Evolutionary conservation across 2,113 vertebrate species (phyloP), one percentile per base, ranked within the genome.

Genomic region (Indicator maculatus): DNA sequence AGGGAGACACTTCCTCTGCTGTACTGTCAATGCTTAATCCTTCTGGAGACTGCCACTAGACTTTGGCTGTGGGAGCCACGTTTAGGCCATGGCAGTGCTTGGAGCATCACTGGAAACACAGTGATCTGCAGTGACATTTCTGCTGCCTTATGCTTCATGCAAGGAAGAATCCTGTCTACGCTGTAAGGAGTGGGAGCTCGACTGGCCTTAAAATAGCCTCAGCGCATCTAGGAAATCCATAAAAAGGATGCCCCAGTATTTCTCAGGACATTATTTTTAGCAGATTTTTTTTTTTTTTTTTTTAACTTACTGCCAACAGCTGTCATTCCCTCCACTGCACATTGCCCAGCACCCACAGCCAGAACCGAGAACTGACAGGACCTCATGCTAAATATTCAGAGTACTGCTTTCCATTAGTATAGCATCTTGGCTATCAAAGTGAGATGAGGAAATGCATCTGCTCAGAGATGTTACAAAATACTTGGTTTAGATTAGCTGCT

Each of bases 171-270:
- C 39, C 36, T 87, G 74, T 79, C 92, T 53, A 72, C 9, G 23
- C 18, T 56, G 16, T 11, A 61, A 65, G 26, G 53, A 86, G 58
- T 75, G 73, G 52, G 84, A 89, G 74, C 70, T 90, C 6, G 8
- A 27, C 15, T 82, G 27, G 59, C 83, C 89, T 92, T 90, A 90
- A 89, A 86, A 86, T 74, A 95, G 45, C 74, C 73, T 86, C 61
- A 31, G 30, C 7, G 2, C 50, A 70, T 61, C 58, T 85, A 86
- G 83, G 89, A 78, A 93, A 87, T 77, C 36, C 59, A 36, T 84
- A 20, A 69, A 83, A 89, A 84, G 70, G 70, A 41, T 61, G 39
- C 13, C 44, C 38, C 24, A 8, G 60, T 75, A 17, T 80, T 91
- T 83, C 83, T 77, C 66, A 55, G 63, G 87, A 61, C 12, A 5